These are phyloP conservation scores for Climacteris rufus DNA, from an alignment of 2,113 vertebrate species.

Conservation along the genomic window DNA sequence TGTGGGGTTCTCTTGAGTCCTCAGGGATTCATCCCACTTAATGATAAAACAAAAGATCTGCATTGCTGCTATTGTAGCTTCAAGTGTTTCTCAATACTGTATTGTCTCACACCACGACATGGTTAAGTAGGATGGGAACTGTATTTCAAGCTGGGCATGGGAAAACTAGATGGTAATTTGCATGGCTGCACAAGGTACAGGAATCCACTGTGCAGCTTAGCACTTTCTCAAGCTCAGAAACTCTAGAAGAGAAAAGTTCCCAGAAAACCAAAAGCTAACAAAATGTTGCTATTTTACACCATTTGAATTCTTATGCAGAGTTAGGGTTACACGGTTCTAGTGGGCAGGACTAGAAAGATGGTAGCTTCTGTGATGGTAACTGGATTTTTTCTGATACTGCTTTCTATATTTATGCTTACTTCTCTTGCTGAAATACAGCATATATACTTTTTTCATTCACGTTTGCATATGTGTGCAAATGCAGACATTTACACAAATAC, in stretches of 20 bases:
- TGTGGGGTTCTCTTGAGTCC: neutral
- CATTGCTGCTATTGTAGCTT: neutral
- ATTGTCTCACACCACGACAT: neutral
- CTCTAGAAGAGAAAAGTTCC: neutral
- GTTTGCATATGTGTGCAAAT: neutral
- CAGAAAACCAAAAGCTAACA: neutral
- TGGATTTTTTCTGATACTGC: neutral
- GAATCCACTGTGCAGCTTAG: neutral
- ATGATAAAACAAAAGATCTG: slow-evolving; percentile 6
- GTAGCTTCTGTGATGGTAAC: neutral
- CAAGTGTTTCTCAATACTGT: neutral
- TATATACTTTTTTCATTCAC: neutral
- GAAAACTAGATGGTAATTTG: neutral
- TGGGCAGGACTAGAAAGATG: neutral
- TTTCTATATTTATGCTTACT: neutral
- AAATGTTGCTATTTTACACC: neutral
- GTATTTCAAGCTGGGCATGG: neutral
- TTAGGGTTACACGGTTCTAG: neutral
- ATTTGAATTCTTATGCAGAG: neutral
- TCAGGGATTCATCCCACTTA: neutral
- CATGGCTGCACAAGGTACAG: neutral
- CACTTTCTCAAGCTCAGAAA: neutral
- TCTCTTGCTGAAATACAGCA: neutral
- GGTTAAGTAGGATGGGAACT: neutral
- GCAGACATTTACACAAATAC: neutral